Percentiles rank a stretch among this genome's conserved stretches.
Evolutionary conservation across 1,140 invertebrate genomes (phyloP).

Genomic region (Drosophila erecta): DNA sequence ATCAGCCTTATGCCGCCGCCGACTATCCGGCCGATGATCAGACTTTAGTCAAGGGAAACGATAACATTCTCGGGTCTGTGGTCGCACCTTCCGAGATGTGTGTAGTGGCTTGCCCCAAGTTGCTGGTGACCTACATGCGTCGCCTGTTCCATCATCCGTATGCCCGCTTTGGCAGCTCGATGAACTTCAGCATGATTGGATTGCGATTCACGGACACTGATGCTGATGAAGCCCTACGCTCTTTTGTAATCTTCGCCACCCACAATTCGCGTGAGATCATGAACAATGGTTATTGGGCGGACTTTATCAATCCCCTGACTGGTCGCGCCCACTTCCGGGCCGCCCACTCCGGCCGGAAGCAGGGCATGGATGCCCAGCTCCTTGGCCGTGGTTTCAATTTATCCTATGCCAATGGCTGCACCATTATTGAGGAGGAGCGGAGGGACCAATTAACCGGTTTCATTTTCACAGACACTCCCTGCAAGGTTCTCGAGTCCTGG

Average conservation of each 20-base stretch:
- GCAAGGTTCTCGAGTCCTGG: slow-evolving; percentile 18
- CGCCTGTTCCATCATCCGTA: slow-evolving; percentile 18
- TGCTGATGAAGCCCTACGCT: slow-evolving; percentile 42
- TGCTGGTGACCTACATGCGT: slow-evolving; percentile 37
- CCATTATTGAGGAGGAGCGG: slow-evolving; percentile 39
- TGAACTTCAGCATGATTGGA: slow-evolving; percentile 52
- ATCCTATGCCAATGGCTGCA: slow-evolving; percentile 46
- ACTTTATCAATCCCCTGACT: slow-evolving; percentile 66
- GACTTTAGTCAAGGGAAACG: background rate
- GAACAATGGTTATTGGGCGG: slow-evolving; percentile 59
- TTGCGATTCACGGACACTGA: slow-evolving; percentile 34
- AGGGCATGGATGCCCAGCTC: background rate
- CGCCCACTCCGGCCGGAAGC: slow-evolving; percentile 5
- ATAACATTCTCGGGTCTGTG: background rate
- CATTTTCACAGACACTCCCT: slow-evolving; percentile 61
- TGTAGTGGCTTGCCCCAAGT: slow-evolving; percentile 34
- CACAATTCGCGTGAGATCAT: slow-evolving; percentile 34
- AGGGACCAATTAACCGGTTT: slow-evolving; percentile 47
- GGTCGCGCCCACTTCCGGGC: slow-evolving; percentile 52
- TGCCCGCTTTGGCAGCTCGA: slow-evolving; percentile 12
- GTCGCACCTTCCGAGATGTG: slow-evolving; percentile 8
- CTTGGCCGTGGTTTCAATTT: slow-evolving; percentile 38
- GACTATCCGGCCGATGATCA: slow-evolving; percentile 2
- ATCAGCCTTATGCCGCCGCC: slow-evolving; percentile 1
- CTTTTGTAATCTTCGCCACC: slow-evolving; percentile 47